These are phyloP conservation scores for Lamellibrachia luymesi DNA, from an alignment of 1,140 invertebrate genomes.

Conservation along the genomic window DNA sequence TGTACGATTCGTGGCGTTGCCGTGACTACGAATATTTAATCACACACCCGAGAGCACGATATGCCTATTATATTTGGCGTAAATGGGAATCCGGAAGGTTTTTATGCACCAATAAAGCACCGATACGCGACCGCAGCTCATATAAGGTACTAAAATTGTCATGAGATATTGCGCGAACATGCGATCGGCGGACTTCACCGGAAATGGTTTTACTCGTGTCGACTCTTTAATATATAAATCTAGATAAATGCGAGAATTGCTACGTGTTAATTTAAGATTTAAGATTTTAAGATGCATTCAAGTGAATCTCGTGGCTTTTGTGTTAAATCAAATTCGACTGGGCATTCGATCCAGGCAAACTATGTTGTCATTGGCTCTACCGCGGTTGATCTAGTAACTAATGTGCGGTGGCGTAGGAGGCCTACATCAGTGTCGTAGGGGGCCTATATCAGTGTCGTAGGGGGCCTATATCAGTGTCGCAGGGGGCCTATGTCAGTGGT, in stretches of 20 bases:
- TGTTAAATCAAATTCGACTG: background rate
- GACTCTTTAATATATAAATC: background rate
- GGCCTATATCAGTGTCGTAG: too few relatives aligned
- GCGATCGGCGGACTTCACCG: background rate
- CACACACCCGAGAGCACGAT: background rate
- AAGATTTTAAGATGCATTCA: background rate
- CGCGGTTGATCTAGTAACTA: background rate
- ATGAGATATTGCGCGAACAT: background rate
- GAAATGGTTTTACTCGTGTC: background rate
- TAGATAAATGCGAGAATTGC: background rate
- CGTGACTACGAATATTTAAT: background rate
- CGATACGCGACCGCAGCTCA: background rate
- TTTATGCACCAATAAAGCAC: background rate
- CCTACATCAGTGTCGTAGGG: too few relatives aligned
- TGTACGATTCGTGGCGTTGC: background rate
- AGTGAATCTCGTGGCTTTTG: background rate
- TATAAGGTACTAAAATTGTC: background rate
- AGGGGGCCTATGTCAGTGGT: too few relatives aligned
- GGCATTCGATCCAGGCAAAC: background rate
- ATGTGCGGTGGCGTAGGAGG: too few relatives aligned
- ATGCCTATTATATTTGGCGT: background rate
- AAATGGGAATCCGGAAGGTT: constrained; percentile 4
- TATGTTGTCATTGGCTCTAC: background rate
- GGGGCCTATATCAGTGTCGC: too few relatives aligned
- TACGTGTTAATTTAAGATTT: background rate